Percentiles rank a stretch among this genome's conserved stretches.
These are phyloP conservation scores for Nasonia giraulti DNA, from an alignment of 1,140 invertebrate species.

Conservation along the genomic window DNA sequence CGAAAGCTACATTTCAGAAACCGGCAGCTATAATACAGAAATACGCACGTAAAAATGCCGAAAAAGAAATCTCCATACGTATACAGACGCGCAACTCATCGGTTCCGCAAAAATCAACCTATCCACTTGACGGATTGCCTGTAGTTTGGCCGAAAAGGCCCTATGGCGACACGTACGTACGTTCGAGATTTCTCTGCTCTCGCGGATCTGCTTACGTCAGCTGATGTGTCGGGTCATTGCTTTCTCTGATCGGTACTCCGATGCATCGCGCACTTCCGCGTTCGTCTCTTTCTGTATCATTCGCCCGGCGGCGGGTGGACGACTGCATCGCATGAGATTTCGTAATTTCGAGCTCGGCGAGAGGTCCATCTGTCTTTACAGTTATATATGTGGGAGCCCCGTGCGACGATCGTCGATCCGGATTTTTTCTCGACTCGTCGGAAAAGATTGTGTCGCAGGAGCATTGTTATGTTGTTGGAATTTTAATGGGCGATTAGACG, in stretches of 20 bases:
- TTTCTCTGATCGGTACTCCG: not conserved
- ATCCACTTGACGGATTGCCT: not conserved
- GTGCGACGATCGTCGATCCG: too few relatives aligned
- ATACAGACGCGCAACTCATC: not conserved
- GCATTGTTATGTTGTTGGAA: too few relatives aligned
- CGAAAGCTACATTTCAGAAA: too few relatives aligned
- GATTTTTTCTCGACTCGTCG: not conserved
- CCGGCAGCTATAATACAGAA: too few relatives aligned
- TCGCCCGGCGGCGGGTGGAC: not conserved
- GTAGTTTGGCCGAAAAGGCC: not conserved
- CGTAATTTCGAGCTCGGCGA: not conserved
- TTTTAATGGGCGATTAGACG: too few relatives aligned
- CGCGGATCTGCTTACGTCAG: not conserved
- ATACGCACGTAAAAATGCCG: too few relatives aligned
- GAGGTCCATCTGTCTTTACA: not conserved
- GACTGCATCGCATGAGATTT: not conserved
- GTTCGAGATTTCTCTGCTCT: not conserved
- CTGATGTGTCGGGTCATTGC: not conserved
- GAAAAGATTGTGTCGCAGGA: not conserved
- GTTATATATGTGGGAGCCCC: too few relatives aligned
- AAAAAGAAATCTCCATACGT: not conserved
- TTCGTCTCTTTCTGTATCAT: slow-evolving; percentile 2
- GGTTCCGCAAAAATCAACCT: not conserved
- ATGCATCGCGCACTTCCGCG: not conserved
- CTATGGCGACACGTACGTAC: not conserved